Base-by-base conservation (phyloP, 1,140 invertebrate genomes). In the Ylistrum balloti region DNA sequence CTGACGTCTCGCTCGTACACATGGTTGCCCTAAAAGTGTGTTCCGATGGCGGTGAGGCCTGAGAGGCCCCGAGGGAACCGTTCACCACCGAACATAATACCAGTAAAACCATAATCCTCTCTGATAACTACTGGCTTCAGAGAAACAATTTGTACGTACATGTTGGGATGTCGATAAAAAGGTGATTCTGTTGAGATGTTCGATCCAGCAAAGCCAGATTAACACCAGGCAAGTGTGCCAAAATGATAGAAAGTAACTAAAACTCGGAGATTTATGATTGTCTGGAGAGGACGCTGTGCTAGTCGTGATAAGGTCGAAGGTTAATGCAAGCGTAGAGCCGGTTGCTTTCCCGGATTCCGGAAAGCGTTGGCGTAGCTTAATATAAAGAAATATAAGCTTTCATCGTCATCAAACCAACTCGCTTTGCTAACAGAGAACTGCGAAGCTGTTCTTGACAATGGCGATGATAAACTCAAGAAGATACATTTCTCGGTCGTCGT, bases 191-290 rank as follows among this genome's bases (percentile, higher is more conserved):
- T 74, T 74, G n/a, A 74, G 56, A 74, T 74, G 22, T 74, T 28
- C 56, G 22, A 74, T 28, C 56, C 22, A 28, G 22, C 56, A 1
- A 28, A 74, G 56, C 56, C 56, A 74, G 56, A 74, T 74, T 74
- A 74, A 74, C 56, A 74, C 56, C 56, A 74, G n/a, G 56, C 56
- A 74, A 74, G 56, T 74, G 56, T 74, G 56, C 56, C 56, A 74
- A 74, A 74, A 74, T 74, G 56, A 74, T 74, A 74, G 56, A 74
- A 74, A 74, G 56, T 74, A n/a, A 74, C 56, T 74, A 74, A 74
- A 74, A 74, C 9, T 28, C 56, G 11, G 56, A 74, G 56, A 74
- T 74, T 74, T 74, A 74, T 74, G n/a, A 74, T 74, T 28, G 56
- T 74, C 56, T 74, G 28, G 56, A 74, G 56, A 74, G 56, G 56